Evolutionary conservation across 2,888 invertebrate genomes (phyloP).

Genomic region (Cistogaster globosa): DNA sequence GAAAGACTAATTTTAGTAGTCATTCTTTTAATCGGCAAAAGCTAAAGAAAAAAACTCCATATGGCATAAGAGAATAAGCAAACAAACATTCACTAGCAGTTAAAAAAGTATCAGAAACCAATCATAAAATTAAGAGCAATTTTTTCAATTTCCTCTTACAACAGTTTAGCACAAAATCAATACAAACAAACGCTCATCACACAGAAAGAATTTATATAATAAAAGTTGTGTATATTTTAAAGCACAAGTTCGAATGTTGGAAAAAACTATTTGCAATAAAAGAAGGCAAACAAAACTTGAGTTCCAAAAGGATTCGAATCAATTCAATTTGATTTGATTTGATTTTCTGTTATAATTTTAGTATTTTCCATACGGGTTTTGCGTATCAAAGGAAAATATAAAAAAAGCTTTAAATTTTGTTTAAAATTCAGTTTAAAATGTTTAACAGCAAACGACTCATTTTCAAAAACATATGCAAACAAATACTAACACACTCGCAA

Average conservation of each 20-base stretch:
- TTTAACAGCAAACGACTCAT: slow-evolving; percentile 54
- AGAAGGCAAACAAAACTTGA: slow-evolving; percentile 3
- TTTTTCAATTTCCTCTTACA: slow-evolving; percentile 73
- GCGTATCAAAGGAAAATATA: slow-evolving; percentile 13
- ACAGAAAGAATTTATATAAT: not conserved
- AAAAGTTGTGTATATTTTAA: slow-evolving; percentile 3
- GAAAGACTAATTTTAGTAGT: slow-evolving; percentile 29
- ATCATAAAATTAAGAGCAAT: slow-evolving; percentile 73
- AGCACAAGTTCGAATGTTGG: slow-evolving; percentile 2
- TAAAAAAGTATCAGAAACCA: slow-evolving; percentile 68
- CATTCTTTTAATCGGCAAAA: slow-evolving; percentile 13
- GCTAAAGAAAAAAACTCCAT: not conserved
- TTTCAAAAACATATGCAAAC: slow-evolving; percentile 36
- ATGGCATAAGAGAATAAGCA: slow-evolving; percentile 25
- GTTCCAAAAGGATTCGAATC: slow-evolving; percentile 4
- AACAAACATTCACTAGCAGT: slow-evolving; percentile 38
- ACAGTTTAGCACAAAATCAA: slow-evolving; percentile 41
- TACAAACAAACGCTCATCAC: not conserved
- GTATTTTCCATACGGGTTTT: slow-evolving; percentile 37
- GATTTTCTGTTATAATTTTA: slow-evolving; percentile 31
- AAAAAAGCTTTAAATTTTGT: slow-evolving; percentile 42
- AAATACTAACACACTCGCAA: slow-evolving; percentile 1
- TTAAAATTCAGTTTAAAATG: slow-evolving; percentile 53
- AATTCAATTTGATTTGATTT: slow-evolving; percentile 41
- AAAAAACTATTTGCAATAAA: not conserved